These are phyloP conservation scores for Battus philenor DNA, from an alignment of 1,140 invertebrate species.

Conservation along the genomic window DNA sequence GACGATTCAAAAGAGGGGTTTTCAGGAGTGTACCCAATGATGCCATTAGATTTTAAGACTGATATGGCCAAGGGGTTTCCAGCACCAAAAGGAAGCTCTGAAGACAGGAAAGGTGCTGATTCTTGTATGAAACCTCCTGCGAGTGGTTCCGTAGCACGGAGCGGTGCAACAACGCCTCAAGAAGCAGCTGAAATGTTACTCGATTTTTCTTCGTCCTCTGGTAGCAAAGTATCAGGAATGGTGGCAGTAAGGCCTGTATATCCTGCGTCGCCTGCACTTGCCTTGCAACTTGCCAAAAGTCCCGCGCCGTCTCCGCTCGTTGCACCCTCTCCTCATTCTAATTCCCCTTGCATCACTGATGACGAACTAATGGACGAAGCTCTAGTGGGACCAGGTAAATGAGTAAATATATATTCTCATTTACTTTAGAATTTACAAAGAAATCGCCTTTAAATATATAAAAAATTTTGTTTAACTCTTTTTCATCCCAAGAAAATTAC, in stretches of 20 bases:
- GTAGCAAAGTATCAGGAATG: conserved; percentile 67
- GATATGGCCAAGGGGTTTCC: conserved; percentile 65
- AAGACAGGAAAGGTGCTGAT: conserved; percentile 62
- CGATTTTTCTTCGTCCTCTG: conserved; percentile 79
- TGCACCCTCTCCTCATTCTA: conserved; percentile 83
- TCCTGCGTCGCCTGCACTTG: conserved; percentile 82
- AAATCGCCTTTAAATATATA: too few species aligned
- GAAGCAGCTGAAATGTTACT: conserved; percentile 79
- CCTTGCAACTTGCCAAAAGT: conserved; percentile 87
- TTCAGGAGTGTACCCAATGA: conserved; percentile 44
- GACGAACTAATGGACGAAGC: conserved; percentile 94
- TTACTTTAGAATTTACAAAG: too few species aligned
- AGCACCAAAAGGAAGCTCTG: conserved; percentile 56
- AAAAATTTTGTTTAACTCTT: too few species aligned
- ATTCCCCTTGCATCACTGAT: conserved; percentile 89
- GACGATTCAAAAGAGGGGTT: conserved; percentile 59
- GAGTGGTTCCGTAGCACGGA: conserved; percentile 50
- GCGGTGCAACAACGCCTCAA: conserved; percentile 72
- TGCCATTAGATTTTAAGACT: conserved; percentile 67
- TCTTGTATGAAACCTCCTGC: conserved; percentile 67
- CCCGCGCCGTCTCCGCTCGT: conserved; percentile 83
- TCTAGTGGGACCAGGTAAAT: conserved; percentile 81
- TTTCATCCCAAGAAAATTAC: too few species aligned
- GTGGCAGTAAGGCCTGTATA: conserved; percentile 75
- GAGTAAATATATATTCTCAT: too few species aligned